Evolutionary conservation across 1,140 invertebrate species (phyloP).

Genomic region (Whitmania pigra): DNA sequence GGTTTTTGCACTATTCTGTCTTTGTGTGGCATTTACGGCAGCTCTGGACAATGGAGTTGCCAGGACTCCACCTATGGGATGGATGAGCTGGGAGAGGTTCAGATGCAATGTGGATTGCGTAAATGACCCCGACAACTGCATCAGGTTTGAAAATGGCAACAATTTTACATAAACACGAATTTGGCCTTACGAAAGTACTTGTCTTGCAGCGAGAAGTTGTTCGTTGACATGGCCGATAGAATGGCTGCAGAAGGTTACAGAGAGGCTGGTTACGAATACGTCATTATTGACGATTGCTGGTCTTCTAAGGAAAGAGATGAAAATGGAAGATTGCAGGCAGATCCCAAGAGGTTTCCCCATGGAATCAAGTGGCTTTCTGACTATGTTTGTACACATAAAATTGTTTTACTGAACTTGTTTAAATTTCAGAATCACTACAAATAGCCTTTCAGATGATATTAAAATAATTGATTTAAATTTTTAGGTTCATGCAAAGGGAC

Average conservation of each 20-base stretch:
- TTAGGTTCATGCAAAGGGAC: conserved; percentile 75
- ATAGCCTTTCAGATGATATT: not conserved
- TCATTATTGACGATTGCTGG: conserved; percentile 94
- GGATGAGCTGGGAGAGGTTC: conserved; percentile 30
- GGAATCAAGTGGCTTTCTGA: conserved; percentile 77
- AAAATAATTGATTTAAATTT: conserved; percentile 3
- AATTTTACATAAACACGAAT: not conserved
- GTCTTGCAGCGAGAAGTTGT: conserved; percentile 66
- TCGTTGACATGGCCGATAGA: conserved; percentile 79
- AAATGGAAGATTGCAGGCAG: conserved; percentile 64
- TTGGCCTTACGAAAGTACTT: not conserved
- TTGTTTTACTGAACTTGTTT: not conserved
- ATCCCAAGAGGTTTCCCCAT: conserved; percentile 72
- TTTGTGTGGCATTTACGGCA: not conserved
- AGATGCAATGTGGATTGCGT: conserved; percentile 28
- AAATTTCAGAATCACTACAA: not conserved
- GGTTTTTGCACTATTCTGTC: not conserved
- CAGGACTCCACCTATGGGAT: conserved; percentile 29
- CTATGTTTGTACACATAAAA: conserved; percentile 54
- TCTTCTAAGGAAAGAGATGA: conserved; percentile 63
- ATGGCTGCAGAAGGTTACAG: conserved; percentile 77
- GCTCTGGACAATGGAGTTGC: conserved; percentile 29
- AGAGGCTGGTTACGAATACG: conserved; percentile 74
- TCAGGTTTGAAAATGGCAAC: conserved; percentile 25
- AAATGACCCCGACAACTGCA: conserved; percentile 30